Evolutionary conservation across 2,113 vertebrate genomes (phyloP).

Genomic region (Condylura cristata): DNA sequence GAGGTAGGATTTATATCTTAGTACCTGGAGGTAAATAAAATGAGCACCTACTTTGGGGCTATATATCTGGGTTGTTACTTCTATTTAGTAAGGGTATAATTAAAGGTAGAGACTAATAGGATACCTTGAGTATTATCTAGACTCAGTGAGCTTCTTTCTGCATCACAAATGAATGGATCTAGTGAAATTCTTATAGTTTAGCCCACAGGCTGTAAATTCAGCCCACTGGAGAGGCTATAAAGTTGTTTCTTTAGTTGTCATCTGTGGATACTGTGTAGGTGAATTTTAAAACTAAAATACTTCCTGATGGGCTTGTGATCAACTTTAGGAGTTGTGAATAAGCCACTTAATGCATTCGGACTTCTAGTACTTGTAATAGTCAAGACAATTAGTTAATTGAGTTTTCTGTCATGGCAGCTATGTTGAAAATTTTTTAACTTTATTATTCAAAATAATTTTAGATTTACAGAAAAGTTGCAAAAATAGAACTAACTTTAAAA

Average conservation of each 20-base stretch:
- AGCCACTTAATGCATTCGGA: not conserved
- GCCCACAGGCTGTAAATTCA: not conserved
- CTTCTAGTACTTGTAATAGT: not conserved
- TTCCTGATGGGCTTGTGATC: not conserved
- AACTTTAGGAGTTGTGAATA: not conserved
- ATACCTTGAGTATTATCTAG: not conserved
- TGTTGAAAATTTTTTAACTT: conserved; percentile 1
- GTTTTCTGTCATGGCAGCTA: not conserved
- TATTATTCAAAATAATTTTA: conserved; percentile 46
- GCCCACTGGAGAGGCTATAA: not conserved
- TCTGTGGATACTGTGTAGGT: not conserved
- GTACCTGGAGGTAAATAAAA: not conserved
- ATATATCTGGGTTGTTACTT: not conserved
- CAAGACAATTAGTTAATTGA: not conserved
- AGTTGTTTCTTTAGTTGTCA: not conserved
- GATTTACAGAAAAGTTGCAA: not conserved
- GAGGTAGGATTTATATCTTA: not conserved
- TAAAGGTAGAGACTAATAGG: not conserved
- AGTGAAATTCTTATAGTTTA: not conserved
- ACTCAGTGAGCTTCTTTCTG: not conserved
- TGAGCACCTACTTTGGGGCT: not conserved
- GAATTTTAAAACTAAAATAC: conserved; percentile 26
- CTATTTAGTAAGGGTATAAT: not conserved
- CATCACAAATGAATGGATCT: not conserved
- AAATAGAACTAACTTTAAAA: conserved; percentile 22